Evolutionary conservation across 37 sponge, comb jelly and placozoan species (phyloP), one percentile per base, ranked within the genome.

Genomic region (Eunapius fragilis): DNA sequence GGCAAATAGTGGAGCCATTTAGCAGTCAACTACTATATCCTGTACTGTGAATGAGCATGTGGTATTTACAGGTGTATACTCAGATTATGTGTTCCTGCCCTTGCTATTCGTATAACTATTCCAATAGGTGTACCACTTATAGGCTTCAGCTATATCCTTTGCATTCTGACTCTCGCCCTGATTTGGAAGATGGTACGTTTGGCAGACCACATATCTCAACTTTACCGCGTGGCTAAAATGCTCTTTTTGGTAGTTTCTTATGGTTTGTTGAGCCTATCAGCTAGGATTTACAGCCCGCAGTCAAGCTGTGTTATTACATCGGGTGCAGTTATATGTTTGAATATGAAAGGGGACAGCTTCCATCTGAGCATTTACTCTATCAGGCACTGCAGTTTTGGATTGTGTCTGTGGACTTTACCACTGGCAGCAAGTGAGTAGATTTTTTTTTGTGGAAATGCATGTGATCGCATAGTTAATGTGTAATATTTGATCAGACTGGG

Each of bases 171-270:
- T 9, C 19, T n/a, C 41, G 27, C 23, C 86, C 86, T 26, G 78
- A 85, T 70, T 69, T 85, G 26, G 78, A 85, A n/a, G 76, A 85
- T 48, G n/a, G 86, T 85, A 35, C 71, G 74, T 37, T 73, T 0
- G 48, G 31, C 2, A 45, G 5, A 37, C 70, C 6, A 14, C 2
- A 31, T 13, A 3, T 19, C 49, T 24, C 17, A 25, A 33, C 9
- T 6, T 3, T 28, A 72, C 27, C 24, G 24, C 10, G 11, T 12
- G 24, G 25, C 32, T 23, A 31, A 2, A 5, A 19, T 74, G 23
- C 31, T 74, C 75, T 5, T 80, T 26, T 45, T 2, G 37, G 48
- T 50, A 82, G 83, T 74, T 72, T 37, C 37, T 1, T 37, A 19
- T 37, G 73, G 73, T 13, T 50, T 82, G 74, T 14, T 82, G 30